Evolutionary conservation across 2,113 vertebrate genomes (phyloP).

Genomic region (Saccopteryx leptura): DNA sequence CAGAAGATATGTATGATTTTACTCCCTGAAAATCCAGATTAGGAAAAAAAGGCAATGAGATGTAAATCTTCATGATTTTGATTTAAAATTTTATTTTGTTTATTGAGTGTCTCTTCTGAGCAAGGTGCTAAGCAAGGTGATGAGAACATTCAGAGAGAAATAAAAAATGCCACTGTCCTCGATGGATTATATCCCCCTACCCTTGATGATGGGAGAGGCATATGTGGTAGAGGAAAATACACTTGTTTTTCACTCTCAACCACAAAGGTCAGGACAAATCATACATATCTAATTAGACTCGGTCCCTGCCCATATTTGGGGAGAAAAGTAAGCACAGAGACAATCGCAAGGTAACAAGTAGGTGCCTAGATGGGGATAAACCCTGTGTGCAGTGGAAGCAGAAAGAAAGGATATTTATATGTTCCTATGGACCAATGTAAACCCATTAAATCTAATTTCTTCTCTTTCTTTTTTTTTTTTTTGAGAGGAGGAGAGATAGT

Average conservation of each 20-base stretch:
- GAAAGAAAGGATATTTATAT: no score
- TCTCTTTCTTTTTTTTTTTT: no score
- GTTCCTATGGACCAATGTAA: no score
- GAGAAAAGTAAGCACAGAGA: no score
- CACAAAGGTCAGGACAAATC: neutral
- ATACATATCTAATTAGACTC: no score
- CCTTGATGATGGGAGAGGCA: neutral
- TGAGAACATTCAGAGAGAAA: neutral
- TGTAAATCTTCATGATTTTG: slow-evolving; percentile 16
- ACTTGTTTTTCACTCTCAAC: neutral
- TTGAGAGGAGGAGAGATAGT: no score
- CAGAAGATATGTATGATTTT: neutral
- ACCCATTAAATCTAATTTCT: no score
- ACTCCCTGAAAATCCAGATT: slow-evolving; percentile 56
- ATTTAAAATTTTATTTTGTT: slow-evolving; percentile 41
- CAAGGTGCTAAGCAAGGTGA: neutral
- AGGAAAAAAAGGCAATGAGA: neutral
- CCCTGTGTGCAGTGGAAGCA: no score
- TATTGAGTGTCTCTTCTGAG: slow-evolving; percentile 12
- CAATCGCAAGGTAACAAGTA: no score
- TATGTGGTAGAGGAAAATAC: neutral
- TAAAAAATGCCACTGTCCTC: neutral
- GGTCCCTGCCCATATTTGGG: no score
- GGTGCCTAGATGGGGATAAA: no score
- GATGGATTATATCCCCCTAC: neutral